These are phyloP conservation scores for Rotaria socialis DNA, from an alignment of 2,888 invertebrate species.

Conservation along the genomic window DNA sequence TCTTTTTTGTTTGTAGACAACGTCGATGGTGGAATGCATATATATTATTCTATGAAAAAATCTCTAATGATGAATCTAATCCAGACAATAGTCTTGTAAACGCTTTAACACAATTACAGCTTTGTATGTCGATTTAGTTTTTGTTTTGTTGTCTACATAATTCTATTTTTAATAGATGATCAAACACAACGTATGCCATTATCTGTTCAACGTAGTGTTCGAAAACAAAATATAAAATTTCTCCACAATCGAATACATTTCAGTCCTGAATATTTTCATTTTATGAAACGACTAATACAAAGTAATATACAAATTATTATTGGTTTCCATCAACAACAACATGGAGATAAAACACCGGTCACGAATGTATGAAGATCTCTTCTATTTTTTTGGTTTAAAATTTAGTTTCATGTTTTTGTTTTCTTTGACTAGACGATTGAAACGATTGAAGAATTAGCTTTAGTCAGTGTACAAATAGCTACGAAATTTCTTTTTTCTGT, in stretches of 20 bases:
- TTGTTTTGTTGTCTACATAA: neutral
- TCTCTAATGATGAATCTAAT: constrained; percentile 51
- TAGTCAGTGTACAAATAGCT: constrained; percentile 81
- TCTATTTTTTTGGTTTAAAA: too few species aligned
- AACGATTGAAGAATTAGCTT: constrained; percentile 80
- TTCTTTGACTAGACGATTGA: constrained; percentile 51
- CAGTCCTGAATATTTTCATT: constrained; percentile 87
- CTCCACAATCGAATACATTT: constrained; percentile 92
- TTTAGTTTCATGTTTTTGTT: neutral
- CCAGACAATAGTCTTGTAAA: neutral
- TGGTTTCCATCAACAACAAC: constrained; percentile 7
- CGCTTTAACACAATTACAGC: neutral
- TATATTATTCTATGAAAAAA: constrained; percentile 89
- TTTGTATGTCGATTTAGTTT: neutral
- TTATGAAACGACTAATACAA: constrained; percentile 73
- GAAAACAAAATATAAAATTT: constrained; percentile 88
- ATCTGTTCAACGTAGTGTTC: constrained; percentile 84
- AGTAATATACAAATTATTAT: constrained; percentile 40
- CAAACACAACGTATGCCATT: constrained; percentile 70
- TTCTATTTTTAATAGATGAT: neutral
- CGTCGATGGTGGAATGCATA: constrained; percentile 99
- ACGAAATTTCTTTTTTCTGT: constrained; percentile 89
- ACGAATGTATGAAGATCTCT: neutral
- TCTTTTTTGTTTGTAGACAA: constrained; percentile 65
- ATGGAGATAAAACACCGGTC: neutral